Evolutionary conservation across 2,888 invertebrate species (phyloP).

Genomic region (Zootermopsis nevadensis): DNA sequence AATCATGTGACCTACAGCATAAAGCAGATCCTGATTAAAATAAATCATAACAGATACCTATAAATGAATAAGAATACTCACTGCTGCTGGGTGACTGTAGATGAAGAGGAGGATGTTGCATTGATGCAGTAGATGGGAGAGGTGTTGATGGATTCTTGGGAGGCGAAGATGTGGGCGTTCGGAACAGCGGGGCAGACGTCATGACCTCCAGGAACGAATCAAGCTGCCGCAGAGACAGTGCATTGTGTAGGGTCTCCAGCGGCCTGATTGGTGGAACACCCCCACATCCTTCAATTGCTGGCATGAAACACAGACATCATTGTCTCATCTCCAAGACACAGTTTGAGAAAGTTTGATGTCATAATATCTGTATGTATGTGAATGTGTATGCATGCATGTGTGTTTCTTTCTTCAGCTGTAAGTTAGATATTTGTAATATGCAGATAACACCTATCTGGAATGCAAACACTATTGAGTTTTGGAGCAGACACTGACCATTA

Average conservation of each 20-base stretch:
- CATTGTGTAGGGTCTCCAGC: conserved; percentile 97
- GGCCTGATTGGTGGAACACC: conserved; percentile 96
- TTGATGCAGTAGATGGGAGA: conserved; percentile 53
- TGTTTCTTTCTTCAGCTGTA: background rate
- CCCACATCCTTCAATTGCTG: conserved; percentile 86
- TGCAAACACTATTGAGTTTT: too few relatives aligned
- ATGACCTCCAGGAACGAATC: conserved; percentile 91
- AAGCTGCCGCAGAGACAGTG: conserved; percentile 90
- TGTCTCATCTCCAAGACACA: background rate
- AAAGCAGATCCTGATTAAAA: too few relatives aligned
- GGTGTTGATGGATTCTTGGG: conserved; percentile 73
- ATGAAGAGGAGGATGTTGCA: conserved; percentile 60
- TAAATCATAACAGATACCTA: too few relatives aligned
- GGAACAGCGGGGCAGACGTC: conserved; percentile 78
- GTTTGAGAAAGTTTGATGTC: background rate
- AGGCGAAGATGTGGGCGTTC: conserved; percentile 79
- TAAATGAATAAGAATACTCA: conserved; percentile 59
- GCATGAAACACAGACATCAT: conserved; percentile 50
- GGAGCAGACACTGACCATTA: too few relatives aligned
- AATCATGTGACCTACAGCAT: too few relatives aligned
- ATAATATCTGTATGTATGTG: background rate
- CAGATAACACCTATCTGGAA: too few relatives aligned
- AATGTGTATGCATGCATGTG: background rate
- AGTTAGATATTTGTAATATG: too few relatives aligned
- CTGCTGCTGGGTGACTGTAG: conserved; percentile 66